These are phyloP conservation scores for Glyphotaelius pellucidus DNA, from an alignment of 2,888 invertebrate species.

Conservation along the genomic window DNA sequence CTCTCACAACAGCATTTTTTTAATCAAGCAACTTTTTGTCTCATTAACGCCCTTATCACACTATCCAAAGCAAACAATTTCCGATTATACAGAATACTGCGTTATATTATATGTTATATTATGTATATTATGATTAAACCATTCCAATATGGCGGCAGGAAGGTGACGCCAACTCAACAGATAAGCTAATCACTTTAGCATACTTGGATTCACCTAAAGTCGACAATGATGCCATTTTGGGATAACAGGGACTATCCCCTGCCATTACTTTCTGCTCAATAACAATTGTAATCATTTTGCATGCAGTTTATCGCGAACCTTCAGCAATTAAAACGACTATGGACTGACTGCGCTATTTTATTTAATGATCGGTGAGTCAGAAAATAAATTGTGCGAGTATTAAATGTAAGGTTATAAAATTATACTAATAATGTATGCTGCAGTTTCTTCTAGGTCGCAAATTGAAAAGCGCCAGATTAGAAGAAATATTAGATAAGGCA, in stretches of 20 bases:
- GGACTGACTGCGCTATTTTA: not conserved
- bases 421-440: not conserved
- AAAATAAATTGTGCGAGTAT: not conserved
- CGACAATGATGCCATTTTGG: not conserved
- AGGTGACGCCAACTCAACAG: slow-evolving; percentile 22
- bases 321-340: not conserved
- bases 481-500: too few species aligned
- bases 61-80: not conserved
- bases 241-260: not conserved
- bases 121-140: not conserved
- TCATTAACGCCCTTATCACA: slow-evolving; percentile 13
- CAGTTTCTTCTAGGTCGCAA: too few species aligned
- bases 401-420: not conserved
- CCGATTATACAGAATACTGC: not conserved
- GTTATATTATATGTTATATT: not conserved
- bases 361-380: not conserved
- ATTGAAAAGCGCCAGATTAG: too few species aligned
- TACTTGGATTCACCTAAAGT: slow-evolving; percentile 16
- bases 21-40: not conserved
- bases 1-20: not conserved
- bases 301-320: not conserved
- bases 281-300: not conserved
- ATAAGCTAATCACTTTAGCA: slow-evolving; percentile 1
- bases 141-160: slow-evolving; percentile 21
- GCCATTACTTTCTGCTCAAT: not conserved